Conservation (phyloP, 2,797 vertebrate species). For the Cirrhinus molitorella region DNA sequence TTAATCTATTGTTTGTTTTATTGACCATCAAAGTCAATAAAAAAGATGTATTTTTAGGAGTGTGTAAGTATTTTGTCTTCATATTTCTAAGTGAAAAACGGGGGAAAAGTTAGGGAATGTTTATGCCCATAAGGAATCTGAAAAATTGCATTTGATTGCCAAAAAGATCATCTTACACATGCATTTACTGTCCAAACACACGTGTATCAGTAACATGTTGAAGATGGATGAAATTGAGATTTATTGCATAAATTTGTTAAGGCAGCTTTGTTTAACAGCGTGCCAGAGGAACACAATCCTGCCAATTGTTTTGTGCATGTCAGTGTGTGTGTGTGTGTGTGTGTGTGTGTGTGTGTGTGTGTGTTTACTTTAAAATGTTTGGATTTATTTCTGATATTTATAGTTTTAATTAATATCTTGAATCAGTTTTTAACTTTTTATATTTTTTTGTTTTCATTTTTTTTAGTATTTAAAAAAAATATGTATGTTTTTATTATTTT, state of each 20-base stretch:
- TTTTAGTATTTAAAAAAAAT: neutral
- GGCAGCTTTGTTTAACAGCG: slow-evolving; percentile 12
- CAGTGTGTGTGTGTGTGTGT: too few relatives aligned
- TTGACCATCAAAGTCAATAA: too few relatives aligned
- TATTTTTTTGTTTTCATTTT: neutral
- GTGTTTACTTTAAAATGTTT: neutral
- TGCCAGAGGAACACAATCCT: slow-evolving; percentile 15
- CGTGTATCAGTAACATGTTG: slow-evolving; percentile 2
- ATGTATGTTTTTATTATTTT: neutral
- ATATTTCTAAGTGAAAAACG: neutral
- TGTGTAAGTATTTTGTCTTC: neutral
- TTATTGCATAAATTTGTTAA: slow-evolving; percentile 24
- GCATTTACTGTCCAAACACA: slow-evolving; percentile 9
- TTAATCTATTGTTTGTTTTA: too few relatives aligned
- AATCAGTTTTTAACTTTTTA: neutral
- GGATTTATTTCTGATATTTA: too few relatives aligned
- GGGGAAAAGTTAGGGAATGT: neutral
- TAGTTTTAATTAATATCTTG: neutral
- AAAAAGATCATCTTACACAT: slow-evolving; percentile 8
- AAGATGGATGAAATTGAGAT: neutral
- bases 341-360: neutral
- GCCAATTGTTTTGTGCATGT: neutral
- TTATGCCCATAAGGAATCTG: slow-evolving; percentile 8
- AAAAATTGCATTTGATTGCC: slow-evolving; percentile 16
- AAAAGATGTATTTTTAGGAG: neutral